Conservation (phyloP, 2,888 invertebrate species). For the Agrilus cyanescens region DNA sequence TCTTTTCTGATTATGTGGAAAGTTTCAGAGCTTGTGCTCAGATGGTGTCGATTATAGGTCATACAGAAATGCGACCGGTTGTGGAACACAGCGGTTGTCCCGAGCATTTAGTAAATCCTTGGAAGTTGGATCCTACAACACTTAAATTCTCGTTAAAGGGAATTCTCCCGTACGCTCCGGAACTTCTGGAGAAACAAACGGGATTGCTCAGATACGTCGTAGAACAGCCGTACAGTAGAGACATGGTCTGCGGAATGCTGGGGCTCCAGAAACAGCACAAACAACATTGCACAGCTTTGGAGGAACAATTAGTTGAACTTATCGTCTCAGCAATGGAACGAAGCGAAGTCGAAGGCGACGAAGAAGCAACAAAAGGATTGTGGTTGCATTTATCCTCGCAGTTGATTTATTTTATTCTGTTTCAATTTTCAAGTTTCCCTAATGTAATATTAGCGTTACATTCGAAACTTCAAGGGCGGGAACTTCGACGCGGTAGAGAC, state of each 20-base stretch:
- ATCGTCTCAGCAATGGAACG: conserved; percentile 87
- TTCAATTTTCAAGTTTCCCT: conserved; percentile 88
- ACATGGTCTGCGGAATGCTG: conserved; percentile 92
- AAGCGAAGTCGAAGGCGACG: conserved; percentile 55
- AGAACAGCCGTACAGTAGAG: conserved; percentile 89
- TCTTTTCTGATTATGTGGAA: conserved; percentile 81
- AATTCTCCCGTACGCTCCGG: conserved; percentile 80
- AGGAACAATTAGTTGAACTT: conserved; percentile 85
- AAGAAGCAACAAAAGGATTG: conserved; percentile 62
- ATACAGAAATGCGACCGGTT: conserved; percentile 83
- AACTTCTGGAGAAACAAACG: conserved; percentile 80
- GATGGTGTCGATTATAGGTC: conserved; percentile 89
- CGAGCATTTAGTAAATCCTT: conserved; percentile 80
- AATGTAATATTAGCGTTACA: conserved; percentile 84
- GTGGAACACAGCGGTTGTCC: conserved; percentile 89
- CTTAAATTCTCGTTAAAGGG: conserved; percentile 57
- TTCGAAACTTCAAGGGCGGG: conserved; percentile 49
- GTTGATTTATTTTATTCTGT: conserved; percentile 87
- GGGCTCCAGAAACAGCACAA: conserved; percentile 81
- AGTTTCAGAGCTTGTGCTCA: conserved; percentile 89
- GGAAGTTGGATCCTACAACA: conserved; percentile 81
- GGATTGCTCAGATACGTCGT: conserved; percentile 77
- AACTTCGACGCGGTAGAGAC: conserved; percentile 82
- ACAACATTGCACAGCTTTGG: conserved; percentile 64
- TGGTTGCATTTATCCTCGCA: conserved; percentile 93